Evolutionary conservation across 2,797 vertebrate genomes (phyloP).

Genomic region (Bovichtus variegatus): DNA sequence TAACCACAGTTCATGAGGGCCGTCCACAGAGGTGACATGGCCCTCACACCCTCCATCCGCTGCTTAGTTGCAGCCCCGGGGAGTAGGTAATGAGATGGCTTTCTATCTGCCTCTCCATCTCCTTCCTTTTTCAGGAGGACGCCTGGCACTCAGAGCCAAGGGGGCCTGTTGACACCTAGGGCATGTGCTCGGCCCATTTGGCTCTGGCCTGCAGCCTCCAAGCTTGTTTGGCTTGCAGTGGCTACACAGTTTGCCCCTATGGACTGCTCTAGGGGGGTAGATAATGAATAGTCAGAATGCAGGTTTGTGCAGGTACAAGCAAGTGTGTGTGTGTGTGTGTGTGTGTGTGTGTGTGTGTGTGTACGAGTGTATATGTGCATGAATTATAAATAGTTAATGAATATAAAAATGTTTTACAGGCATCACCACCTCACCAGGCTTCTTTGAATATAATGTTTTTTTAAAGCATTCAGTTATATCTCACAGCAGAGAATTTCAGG

Average conservation of each 20-base stretch:
- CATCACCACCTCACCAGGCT: neutral
- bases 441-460: slow-evolving; percentile 26
- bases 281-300: slow-evolving; percentile 77
- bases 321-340: slow-evolving; percentile 4
- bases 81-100: slow-evolving; percentile 84
- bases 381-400: slow-evolving; percentile 44
- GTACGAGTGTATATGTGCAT: slow-evolving; percentile 4
- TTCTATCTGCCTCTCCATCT: slow-evolving; percentile 79
- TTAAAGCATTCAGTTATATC: slow-evolving; percentile 30
- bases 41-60: slow-evolving; percentile 71
- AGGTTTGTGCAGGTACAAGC: slow-evolving; percentile 45
- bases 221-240: slow-evolving; percentile 77
- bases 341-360: neutral
- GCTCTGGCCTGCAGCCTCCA: slow-evolving; percentile 79
- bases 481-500: slow-evolving; percentile 2
- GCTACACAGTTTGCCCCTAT: slow-evolving; percentile 78
- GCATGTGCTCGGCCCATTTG: slow-evolving; percentile 82
- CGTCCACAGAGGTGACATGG: slow-evolving; percentile 73
- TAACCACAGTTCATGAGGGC: slow-evolving; percentile 79
- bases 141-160: slow-evolving; percentile 72
- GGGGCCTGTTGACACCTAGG: slow-evolving; percentile 83
- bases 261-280: slow-evolving; percentile 78
- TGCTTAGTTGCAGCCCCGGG: slow-evolving; percentile 80
- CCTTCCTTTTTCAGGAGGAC: slow-evolving; percentile 70
- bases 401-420: slow-evolving; percentile 27